These are phyloP conservation scores for Argya squamiceps DNA, from an alignment of 2,797 vertebrate species.

Conservation along the genomic window DNA sequence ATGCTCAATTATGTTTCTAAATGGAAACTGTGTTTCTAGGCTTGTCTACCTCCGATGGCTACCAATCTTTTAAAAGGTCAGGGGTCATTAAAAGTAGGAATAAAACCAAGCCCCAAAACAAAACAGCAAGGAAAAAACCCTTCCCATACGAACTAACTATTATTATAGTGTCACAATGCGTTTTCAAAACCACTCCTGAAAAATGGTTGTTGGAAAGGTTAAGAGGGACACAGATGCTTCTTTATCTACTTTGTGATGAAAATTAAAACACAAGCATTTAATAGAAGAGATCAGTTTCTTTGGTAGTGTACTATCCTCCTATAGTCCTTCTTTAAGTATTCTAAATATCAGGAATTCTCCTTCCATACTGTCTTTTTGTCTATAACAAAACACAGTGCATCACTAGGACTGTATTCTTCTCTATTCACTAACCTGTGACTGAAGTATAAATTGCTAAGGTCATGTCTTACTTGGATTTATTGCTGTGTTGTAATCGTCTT, in stretches of 20 bases:
- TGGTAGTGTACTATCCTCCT: background rate
- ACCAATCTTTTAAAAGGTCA: background rate
- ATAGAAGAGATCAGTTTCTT: background rate
- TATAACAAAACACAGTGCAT: background rate
- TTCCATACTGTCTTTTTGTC: background rate
- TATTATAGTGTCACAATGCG: background rate
- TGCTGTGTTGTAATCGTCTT: background rate
- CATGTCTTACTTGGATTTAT: background rate
- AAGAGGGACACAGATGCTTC: background rate
- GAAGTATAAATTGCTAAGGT: background rate
- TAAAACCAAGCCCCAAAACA: background rate
- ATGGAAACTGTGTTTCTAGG: background rate
- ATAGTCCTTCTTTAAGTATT: background rate
- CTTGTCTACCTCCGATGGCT: background rate
- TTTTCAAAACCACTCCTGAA: background rate
- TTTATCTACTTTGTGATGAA: background rate
- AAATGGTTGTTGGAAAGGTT: background rate
- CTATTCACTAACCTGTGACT: background rate
- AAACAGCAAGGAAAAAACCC: background rate
- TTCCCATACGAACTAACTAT: background rate
- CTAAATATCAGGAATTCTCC: background rate
- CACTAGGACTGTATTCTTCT: background rate
- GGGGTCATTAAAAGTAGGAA: background rate
- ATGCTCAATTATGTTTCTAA: background rate
- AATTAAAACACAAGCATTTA: background rate